These are phyloP conservation scores for Laterallus jamaicensis DNA, from an alignment of 2,113 vertebrate species.

Conservation along the genomic window DNA sequence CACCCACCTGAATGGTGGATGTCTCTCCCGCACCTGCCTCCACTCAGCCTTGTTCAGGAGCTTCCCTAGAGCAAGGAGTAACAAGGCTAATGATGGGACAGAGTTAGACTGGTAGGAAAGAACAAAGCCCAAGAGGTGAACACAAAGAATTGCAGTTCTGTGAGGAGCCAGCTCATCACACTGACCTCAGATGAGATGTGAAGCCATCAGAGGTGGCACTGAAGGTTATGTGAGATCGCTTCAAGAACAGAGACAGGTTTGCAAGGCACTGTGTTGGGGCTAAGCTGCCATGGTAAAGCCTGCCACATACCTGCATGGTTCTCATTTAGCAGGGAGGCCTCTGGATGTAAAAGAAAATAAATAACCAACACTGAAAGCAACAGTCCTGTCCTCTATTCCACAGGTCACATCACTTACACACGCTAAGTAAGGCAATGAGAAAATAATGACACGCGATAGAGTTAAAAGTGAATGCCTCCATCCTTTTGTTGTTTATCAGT, in stretches of 20 bases:
- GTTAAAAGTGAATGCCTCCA: slow-evolving; percentile 52
- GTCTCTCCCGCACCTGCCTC: neutral
- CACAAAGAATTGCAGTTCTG: neutral
- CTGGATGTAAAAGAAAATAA: neutral
- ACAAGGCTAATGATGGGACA: neutral
- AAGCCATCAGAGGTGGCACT: fast-evolving
- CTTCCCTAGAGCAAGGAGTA: neutral
- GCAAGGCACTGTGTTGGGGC: neutral
- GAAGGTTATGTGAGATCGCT: neutral
- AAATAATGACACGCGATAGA: slow-evolving; percentile 27
- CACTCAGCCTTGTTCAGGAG: neutral
- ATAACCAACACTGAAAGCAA: neutral
- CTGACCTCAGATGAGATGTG: neutral
- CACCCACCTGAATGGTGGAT: fast-evolving
- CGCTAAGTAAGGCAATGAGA: neutral
- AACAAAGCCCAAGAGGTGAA: neutral
- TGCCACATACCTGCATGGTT: neutral
- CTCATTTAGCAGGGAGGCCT: neutral
- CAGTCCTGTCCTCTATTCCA: neutral
- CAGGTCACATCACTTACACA: neutral
- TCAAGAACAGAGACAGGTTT: neutral
- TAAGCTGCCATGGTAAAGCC: neutral
- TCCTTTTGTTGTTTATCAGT: slow-evolving; percentile 61
- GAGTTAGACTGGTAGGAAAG: neutral
- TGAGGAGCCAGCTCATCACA: fast-evolving